Percentiles rank a stretch among this genome's conserved stretches.
phyloP scores from a whole-genome alignment of 1,140 invertebrate genomes.

The Pogonus chalceus region DNA sequence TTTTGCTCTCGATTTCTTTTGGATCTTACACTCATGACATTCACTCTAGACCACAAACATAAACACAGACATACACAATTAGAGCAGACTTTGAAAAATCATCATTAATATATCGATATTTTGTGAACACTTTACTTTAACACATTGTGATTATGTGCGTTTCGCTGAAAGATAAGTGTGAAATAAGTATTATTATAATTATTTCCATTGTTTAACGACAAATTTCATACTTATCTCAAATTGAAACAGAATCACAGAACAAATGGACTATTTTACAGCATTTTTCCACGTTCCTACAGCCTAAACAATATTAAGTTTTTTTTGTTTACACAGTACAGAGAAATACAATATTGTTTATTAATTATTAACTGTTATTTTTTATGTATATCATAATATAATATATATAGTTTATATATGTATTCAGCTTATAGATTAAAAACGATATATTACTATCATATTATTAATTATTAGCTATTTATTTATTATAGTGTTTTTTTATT shows the following conservation, averaged over 20 bases:
- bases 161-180: conserved; percentile 6
- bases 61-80: background rate
- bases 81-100: background rate
- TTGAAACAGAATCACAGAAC: conserved; percentile 29
- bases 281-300: conserved; percentile 24
- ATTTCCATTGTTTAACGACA: background rate
- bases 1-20: background rate
- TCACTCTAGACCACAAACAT: background rate
- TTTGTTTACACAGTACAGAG: conserved; percentile 31
- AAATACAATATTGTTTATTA: conserved; percentile 20
- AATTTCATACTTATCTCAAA: background rate
- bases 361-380: conserved; percentile 16
- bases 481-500: conserved; percentile 18
- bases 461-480: conserved; percentile 10
- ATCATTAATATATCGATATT: conserved; percentile 1
- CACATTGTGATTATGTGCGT: conserved; percentile 29
- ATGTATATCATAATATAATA: conserved; percentile 27
- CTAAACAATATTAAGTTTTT: conserved; percentile 25
- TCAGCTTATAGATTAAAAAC: conserved; percentile 16
- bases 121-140: conserved; percentile 33
- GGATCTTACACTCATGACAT: background rate
- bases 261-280: conserved; percentile 30
- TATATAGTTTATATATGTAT: conserved; percentile 23
- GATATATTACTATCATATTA: conserved; percentile 15
- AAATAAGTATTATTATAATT: background rate